Base-by-base conservation (phyloP, 1,140 invertebrate species). In the Metopolophium dirhodum region DNA sequence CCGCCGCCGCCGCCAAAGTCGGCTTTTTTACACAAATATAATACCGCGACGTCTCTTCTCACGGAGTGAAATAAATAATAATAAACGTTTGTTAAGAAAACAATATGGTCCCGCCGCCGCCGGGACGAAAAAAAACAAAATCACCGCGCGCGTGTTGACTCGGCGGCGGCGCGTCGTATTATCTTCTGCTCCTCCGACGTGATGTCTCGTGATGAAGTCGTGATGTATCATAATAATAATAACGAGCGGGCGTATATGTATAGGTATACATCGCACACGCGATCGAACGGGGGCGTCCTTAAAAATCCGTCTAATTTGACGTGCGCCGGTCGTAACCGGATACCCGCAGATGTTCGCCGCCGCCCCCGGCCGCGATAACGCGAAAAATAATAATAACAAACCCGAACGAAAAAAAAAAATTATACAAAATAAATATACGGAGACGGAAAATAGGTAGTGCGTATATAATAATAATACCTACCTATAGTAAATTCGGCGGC, bases 241-340 rank as follows among this genome's bases (percentile, higher is more conserved):
- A 47, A 87, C 45, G 45, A 30, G 37, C 45, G 20, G 11, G 3
- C 30, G 45, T 86, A 47, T 3, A 14, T 45, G 11, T 86, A 86
- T 49, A 49, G 49, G n/a, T 49, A 30, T 30, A 54, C 26, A 11
- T 23, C 54, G 23, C 54, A 26, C 26, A 7, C 61, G 61, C 9
- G 61, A 68, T 88, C 87, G 49, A 37, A 54, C 87, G 88, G 7
- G 22, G 20, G 51, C 51, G 51, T 89, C 88, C 49, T 57, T 89
- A 89, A 57, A 89, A 54, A 82, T 47, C 30, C 77, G 61, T 82
- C 91, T 92, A 92, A 92, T 92, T 92, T 92, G 91, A 92, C 91
- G 88, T 37, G 35, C 51, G 88, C 49, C 88, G 14, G 20, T 45
- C 26, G 91, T 83, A 92, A 92, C 91, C 91, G 68, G 91, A 92